phyloP scores from a whole-genome alignment of 2,888 invertebrate species.

The Hirtodrosophila cameraria region DNA sequence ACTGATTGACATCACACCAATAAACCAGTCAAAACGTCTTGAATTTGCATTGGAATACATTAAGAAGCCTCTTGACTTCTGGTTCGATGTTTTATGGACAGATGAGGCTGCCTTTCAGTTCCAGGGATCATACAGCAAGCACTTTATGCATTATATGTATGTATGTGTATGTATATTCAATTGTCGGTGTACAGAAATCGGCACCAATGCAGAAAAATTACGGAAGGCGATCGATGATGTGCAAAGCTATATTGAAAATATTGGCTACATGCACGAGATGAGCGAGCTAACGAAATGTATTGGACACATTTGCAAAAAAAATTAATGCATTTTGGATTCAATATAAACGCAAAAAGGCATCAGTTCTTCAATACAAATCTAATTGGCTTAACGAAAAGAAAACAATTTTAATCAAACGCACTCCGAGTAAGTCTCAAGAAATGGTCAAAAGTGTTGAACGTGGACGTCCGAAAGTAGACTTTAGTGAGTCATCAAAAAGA shows the following conservation, averaged over 20 bases:
- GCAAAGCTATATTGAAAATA: conserved; percentile 10
- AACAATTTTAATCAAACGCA: conserved; percentile 12
- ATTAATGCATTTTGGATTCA: conserved; percentile 7
- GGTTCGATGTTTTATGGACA: too few species aligned
- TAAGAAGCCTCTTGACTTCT: too few species aligned
- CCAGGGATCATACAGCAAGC: too few species aligned
- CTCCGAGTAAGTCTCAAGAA: conserved; percentile 4
- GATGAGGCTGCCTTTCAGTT: too few species aligned
- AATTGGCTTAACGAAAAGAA: conserved; percentile 7
- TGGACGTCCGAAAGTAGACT: conserved; percentile 12
- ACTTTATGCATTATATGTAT: too few species aligned
- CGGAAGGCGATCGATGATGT: conserved; percentile 11
- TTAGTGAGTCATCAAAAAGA: conserved; percentile 13
- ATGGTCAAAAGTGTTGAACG: conserved; percentile 7
- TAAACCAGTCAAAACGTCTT: too few species aligned
- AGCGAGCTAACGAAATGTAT: conserved; percentile 11
- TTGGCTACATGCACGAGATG: conserved; percentile 12
- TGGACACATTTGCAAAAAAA: conserved; percentile 18
- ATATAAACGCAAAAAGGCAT: conserved; percentile 8
- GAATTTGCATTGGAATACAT: too few species aligned
- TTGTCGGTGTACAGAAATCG: too few species aligned
- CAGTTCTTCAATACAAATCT: conserved; percentile 2
- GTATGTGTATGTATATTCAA: too few species aligned
- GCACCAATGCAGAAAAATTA: conserved; percentile 16
- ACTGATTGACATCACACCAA: too few species aligned